These are phyloP conservation scores for Gadus macrocephalus DNA, from an alignment of 2,113 vertebrate genomes.

Conservation along the genomic window DNA sequence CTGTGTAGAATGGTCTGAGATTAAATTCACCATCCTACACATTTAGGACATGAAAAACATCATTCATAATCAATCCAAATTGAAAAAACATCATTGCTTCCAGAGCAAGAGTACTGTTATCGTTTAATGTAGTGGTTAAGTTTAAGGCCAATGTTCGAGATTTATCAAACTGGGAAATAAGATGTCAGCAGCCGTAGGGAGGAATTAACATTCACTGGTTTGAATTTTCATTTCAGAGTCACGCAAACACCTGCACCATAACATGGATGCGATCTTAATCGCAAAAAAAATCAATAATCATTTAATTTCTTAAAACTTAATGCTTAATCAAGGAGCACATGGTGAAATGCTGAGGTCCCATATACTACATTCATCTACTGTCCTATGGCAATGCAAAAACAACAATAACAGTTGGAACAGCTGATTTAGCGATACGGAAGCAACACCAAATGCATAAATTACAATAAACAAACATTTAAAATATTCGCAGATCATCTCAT, in stretches of 20 bases:
- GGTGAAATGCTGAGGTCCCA: conserved; percentile 44
- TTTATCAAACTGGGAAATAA: no score
- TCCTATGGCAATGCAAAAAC: conserved; percentile 53
- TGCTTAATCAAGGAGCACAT: conserved; percentile 16
- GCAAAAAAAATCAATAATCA: no score
- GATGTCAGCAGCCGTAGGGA: no score
- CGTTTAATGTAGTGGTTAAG: no score
- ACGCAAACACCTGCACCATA: no score
- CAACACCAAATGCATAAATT: conserved; percentile 29
- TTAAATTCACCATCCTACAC: conserved; percentile 11
- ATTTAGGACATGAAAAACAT: conserved; percentile 11
- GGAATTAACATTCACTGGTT: no score
- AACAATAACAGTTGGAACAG: conserved; percentile 26
- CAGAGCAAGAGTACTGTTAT: no score
- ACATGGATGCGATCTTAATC: no score
- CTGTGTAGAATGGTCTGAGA: background rate
- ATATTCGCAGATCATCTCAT: background rate
- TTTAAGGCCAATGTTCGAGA: no score
- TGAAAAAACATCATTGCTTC: background rate
- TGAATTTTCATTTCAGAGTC: no score
- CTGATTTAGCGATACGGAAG: conserved; percentile 30
- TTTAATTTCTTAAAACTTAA: background rate
- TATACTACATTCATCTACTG: conserved; percentile 40
- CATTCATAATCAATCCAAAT: conserved; percentile 10
- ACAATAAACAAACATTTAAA: conserved; percentile 9